Evolutionary conservation across 2,888 invertebrate genomes (phyloP), one percentile per base, ranked within the genome.

Genomic region (Drosophila tanythrix): DNA sequence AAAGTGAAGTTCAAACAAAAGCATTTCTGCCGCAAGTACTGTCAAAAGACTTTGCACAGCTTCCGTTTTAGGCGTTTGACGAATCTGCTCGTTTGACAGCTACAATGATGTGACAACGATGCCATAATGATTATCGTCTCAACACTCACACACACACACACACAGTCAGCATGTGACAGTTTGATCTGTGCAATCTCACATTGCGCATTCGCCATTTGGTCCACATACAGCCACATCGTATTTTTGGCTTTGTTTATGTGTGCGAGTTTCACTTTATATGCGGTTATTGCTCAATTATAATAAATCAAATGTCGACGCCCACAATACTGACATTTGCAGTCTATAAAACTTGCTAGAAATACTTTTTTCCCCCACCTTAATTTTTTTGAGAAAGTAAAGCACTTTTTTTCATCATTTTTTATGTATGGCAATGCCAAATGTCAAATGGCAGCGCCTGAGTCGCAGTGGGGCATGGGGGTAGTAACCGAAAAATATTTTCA

Each of bases 221-320:
- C 57, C 51, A 57, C 46, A 15, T 33, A 5, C 18, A 25, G 38
- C 61, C 21, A 15, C 10, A 21, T 48, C 8, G 25, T 15, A 46
- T 46, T 46, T 57, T 51, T 7, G 3, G 21, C 33, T 38, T 31
- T 38, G 18, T 63, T 61, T 63, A 13, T 21, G 52, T 58, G 58
- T 74, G 60, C 29, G 38, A 67, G 72, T 78, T 67, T 75, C 64
- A 73, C 75, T 67, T 58, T 60, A 63, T 40, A 59, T 36, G 51
- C 57, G 64, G 56, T 56, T 71, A 72, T 65, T 71, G 65, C 58
- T 50, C 50, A 62, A 55, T 70, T 70, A 67, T 76, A 46, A 66
- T 64, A 83, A 82, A 82, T 78, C 79, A 87, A 81, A 85, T 81
- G 81, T 83, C 82, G 76, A 74, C 89, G 89, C 89, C 88, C 87